These are phyloP conservation scores for Sesamia inferens DNA, from an alignment of 2,888 invertebrate species.

Conservation along the genomic window DNA sequence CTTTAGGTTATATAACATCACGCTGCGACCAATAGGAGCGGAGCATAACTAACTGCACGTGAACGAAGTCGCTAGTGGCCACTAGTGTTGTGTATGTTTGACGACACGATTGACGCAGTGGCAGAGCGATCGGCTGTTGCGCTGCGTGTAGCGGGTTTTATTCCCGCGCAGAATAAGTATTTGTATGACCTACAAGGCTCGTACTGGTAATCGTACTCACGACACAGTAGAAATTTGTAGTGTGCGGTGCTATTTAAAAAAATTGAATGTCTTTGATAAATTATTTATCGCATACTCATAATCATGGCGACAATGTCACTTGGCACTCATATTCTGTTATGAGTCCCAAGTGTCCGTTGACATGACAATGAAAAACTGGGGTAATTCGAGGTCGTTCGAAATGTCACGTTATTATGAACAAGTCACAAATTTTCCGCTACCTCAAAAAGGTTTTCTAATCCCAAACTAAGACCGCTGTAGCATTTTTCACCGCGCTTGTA, in stretches of 20 bases:
- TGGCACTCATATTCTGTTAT: background rate
- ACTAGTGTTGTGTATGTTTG: no score
- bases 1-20: no score
- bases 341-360: background rate
- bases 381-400: constrained; percentile 6
- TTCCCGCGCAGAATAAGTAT: no score
- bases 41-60: no score
- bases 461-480: constrained; percentile 11
- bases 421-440: background rate
- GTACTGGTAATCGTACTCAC: no score
- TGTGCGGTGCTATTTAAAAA: background rate
- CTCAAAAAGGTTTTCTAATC: constrained; percentile 26
- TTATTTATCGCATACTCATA: background rate
- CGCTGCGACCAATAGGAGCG: no score
- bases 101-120: no score
- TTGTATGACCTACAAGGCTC: no score
- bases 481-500: constrained; percentile 9
- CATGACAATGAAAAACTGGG: background rate
- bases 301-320: background rate
- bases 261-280: background rate
- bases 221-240: no score
- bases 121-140: no score
- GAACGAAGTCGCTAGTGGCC: no score
- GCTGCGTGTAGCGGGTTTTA: no score
- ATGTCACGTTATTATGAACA: background rate